A percentile compares a stretch with the other conserved stretches of the same genome.
These are phyloP conservation scores for Sandelia bainsii DNA, from an alignment of 2,797 vertebrate species.

Conservation along the genomic window DNA sequence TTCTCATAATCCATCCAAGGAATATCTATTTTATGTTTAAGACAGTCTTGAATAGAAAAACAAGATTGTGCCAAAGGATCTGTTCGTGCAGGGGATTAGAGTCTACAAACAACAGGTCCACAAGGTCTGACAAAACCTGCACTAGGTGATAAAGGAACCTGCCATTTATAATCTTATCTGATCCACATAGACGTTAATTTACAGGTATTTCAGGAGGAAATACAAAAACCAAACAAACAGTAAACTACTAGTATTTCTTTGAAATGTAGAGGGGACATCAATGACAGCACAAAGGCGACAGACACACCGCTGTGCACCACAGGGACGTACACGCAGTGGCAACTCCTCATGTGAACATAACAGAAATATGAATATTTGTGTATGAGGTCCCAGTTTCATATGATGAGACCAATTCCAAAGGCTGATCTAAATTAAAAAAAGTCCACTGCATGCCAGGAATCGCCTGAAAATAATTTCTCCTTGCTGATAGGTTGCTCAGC, in stretches of 20 bases:
- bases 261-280: not conserved
- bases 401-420: constrained; percentile 23
- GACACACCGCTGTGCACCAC: not conserved
- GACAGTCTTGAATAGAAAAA: not conserved
- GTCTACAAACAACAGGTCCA: not conserved
- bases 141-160: not conserved
- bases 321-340: not conserved
- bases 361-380: not conserved
- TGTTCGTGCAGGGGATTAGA: not conserved
- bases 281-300: not conserved
- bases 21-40: too few relatives aligned
- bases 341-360: not conserved
- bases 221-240: not conserved
- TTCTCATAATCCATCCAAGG: too few relatives aligned
- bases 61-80: too few relatives aligned
- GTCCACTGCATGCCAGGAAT: constrained; percentile 63
- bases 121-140: not conserved
- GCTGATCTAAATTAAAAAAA: constrained; percentile 35
- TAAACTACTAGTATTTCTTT: not conserved
- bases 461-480: constrained; percentile 73
- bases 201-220: too few relatives aligned
- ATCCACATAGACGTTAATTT: not conserved
- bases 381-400: not conserved
- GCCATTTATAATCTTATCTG: not conserved
- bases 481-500: constrained; percentile 76